Conservation (phyloP, 2,797 vertebrate species). For the Eulemur rubriventer region DNA sequence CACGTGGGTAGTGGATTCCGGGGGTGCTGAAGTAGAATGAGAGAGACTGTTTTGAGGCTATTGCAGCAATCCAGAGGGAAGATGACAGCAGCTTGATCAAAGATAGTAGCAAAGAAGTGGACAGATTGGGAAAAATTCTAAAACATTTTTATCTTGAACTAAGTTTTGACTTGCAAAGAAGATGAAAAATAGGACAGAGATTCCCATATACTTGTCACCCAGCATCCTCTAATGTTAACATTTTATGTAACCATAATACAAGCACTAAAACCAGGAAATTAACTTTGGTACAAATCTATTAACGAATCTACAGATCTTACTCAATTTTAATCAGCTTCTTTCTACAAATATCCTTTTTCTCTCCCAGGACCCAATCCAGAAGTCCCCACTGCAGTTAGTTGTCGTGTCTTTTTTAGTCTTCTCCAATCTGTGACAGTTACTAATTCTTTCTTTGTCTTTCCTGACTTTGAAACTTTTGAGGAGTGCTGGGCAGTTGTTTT, state of each 20-base stretch:
- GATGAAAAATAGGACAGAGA: not conserved
- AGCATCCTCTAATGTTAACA: not conserved
- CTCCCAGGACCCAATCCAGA: not conserved
- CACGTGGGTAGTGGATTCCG: not conserved
- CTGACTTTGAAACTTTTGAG: not conserved
- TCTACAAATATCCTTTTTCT: not conserved
- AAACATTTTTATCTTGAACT: not conserved
- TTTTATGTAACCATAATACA: not conserved
- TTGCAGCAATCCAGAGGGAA: not conserved
- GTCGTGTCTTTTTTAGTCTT: not conserved
- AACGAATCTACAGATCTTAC: not conserved
- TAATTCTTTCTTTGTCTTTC: not conserved
- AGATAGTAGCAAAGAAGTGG: not conserved
- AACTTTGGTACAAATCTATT: not conserved
- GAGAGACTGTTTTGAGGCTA: not conserved
- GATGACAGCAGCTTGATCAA: not conserved
- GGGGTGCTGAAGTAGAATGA: not conserved
- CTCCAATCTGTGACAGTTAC: not conserved
- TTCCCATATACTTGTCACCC: not conserved
- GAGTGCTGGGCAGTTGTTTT: not conserved
- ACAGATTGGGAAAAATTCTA: not conserved
- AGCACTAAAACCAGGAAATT: not conserved
- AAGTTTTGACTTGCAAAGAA: not conserved
- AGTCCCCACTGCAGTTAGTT: not conserved
- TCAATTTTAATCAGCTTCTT: not conserved